A percentile compares a stretch with the other conserved stretches of the same genome.
phyloP scores from a whole-genome alignment of 2,113 vertebrate species.

The Chiloscyllium plagiosum region DNA sequence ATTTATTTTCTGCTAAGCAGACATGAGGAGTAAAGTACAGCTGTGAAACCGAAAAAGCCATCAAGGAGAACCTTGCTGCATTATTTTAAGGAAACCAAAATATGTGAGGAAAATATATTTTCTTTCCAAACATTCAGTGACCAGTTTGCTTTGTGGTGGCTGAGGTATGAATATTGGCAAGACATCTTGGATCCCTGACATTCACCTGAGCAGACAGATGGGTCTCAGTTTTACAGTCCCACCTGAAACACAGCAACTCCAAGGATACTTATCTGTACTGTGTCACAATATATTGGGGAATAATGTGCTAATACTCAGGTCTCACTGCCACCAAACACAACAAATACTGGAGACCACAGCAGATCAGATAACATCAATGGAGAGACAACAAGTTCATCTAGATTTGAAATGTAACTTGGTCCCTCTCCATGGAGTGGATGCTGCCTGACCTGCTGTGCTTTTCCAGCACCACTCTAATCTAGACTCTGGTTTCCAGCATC shows the following conservation, averaged over 20 bases:
- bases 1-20: background rate
- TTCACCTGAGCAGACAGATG: background rate
- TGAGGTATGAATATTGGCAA: background rate
- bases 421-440: too few species aligned
- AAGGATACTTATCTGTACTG: background rate
- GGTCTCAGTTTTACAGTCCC: background rate
- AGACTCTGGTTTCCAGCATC: too few species aligned
- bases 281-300: too few species aligned
- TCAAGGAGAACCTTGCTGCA: background rate
- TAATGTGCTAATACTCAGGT: too few species aligned
- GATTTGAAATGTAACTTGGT: too few species aligned
- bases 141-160: background rate
- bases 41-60: background rate
- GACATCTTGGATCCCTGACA: background rate
- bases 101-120: background rate
- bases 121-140: background rate
- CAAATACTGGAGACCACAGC: too few species aligned
- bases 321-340: too few species aligned
- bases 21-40: background rate
- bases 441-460: too few species aligned
- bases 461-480: too few species aligned
- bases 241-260: background rate
- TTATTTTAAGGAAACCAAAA: background rate
- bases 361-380: too few species aligned
- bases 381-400: too few species aligned